phyloP scores from a whole-genome alignment of 30 jellyfish, hydroid and myxozoan species.

The Cassiopea andromeda region DNA sequence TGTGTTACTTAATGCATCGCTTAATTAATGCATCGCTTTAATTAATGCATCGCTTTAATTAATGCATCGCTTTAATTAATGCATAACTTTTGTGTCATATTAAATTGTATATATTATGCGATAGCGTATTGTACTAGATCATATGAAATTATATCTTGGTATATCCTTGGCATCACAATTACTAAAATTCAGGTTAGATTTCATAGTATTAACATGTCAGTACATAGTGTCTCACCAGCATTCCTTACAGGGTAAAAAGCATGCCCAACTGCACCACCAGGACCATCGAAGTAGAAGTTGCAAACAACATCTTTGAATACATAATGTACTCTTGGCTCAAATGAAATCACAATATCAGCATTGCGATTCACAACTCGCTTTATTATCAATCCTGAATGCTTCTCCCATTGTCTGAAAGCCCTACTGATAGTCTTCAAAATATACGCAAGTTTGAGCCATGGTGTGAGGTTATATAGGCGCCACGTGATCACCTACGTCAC shows the following conservation, averaged over 20 bases:
- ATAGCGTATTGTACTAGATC: no score
- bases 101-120: no score
- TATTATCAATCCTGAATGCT: conserved; percentile 52
- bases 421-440: conserved; percentile 25
- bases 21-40: no score
- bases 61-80: no score
- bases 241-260: conserved; percentile 76
- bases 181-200: no score
- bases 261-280: conserved; percentile 90
- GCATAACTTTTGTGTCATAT: no score
- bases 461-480: conserved; percentile 70
- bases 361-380: conserved; percentile 31
- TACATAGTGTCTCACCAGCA: conserved; percentile 2
- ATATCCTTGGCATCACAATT: no score
- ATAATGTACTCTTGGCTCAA: conserved; percentile 53
- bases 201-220: neutral
- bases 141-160: no score
- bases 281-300: conserved; percentile 81
- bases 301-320: conserved; percentile 7
- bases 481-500: conserved; percentile 67
- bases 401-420: conserved; percentile 80
- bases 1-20: no score
- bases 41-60: no score
- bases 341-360: conserved; percentile 86
- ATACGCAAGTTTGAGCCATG: conserved; percentile 29